Conservation (phyloP, 2,113 vertebrate species). For the Spilogale gracilis region DNA sequence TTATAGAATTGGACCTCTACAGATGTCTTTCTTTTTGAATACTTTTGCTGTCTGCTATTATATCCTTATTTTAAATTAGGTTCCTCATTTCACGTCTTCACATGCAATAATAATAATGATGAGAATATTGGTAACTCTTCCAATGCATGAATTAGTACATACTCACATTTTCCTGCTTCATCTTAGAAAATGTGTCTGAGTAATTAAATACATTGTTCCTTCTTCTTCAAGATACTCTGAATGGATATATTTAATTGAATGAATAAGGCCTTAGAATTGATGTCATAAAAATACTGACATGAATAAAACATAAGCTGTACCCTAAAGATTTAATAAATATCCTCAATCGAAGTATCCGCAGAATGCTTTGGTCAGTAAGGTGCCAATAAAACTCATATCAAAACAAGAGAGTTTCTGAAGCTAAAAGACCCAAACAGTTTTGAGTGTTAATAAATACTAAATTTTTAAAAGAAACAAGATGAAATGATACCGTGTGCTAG, state of each 20-base stretch:
- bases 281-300: neutral
- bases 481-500: neutral
- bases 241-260: neutral
- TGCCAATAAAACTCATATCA: neutral
- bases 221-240: neutral
- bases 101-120: neutral
- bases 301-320: neutral
- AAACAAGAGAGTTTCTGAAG: neutral
- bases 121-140: neutral
- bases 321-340: neutral
- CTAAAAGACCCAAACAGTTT: neutral
- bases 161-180: neutral
- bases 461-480: neutral
- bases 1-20: neutral
- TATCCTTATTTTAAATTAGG: neutral
- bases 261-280: neutral
- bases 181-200: neutral
- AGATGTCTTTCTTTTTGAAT: neutral
- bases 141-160: neutral
- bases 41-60: neutral
- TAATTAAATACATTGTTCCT: neutral
- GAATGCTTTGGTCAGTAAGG: neutral
- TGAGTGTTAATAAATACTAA: neutral
- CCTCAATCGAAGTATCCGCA: rapidly evolving
- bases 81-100: neutral